Conservation (phyloP, 1,140 invertebrate genomes). For the Drosophila setifemur region DNA sequence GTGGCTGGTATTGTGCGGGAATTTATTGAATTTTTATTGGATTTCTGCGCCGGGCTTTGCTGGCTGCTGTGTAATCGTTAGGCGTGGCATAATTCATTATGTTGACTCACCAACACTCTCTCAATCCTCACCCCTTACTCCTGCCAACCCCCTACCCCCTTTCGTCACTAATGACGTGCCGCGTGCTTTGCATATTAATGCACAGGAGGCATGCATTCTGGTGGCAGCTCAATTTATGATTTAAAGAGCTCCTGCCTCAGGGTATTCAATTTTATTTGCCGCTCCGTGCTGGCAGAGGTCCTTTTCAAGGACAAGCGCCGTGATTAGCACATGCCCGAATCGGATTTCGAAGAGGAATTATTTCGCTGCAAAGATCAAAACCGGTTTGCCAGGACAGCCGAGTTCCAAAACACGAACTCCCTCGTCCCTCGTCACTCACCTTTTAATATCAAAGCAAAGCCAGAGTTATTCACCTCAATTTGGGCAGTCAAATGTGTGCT, state of each 20-base stretch:
- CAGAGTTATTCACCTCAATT: neutral
- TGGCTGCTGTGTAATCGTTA: conserved; percentile 73
- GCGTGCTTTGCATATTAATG: conserved; percentile 79
- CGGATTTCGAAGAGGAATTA: conserved; percentile 25
- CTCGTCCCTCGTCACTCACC: conserved; percentile 1
- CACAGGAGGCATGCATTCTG: conserved; percentile 55
- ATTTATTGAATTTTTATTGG: conserved; percentile 81
- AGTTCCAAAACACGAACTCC: neutral
- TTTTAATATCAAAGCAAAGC: conserved; percentile 20
- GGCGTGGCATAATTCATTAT: conserved; percentile 81
- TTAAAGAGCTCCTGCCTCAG: conserved; percentile 43
- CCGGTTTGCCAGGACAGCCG: conserved; percentile 3
- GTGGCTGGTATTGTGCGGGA: conserved; percentile 56
- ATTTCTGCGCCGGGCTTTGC: conserved; percentile 57
- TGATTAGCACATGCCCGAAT: conserved; percentile 19
- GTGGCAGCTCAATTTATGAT: conserved; percentile 62
- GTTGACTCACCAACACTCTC: conserved; percentile 59
- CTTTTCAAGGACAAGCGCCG: neutral
- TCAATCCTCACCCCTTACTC: neutral
- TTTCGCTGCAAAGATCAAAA: conserved; percentile 64
- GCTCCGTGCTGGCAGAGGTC: neutral
- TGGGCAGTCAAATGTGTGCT: conserved; percentile 13
- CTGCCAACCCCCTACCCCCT: conserved; percentile 2
- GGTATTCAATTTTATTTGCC: neutral
- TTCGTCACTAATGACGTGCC: conserved; percentile 29